phyloP scores from a whole-genome alignment of 2,113 vertebrate genomes.

The Ctenodactylus gundi region DNA sequence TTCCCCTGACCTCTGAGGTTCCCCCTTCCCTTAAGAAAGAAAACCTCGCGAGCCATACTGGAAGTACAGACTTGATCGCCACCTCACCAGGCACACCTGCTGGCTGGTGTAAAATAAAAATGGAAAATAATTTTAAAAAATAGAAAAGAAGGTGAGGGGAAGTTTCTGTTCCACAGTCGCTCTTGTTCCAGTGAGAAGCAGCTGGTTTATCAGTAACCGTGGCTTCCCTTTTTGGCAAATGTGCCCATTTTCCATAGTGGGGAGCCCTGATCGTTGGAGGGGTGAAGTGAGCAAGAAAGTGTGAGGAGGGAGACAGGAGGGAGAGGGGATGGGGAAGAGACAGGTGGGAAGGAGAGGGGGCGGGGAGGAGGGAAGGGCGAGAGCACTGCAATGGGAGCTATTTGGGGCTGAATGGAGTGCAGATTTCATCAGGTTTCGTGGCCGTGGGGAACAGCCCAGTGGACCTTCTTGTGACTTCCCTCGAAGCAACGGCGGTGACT shows the following conservation, averaged over 20 bases:
- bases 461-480: constrained; percentile 83
- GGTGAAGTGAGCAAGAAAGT: neutral
- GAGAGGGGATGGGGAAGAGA: neutral
- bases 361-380: neutral
- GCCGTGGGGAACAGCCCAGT: constrained; percentile 71
- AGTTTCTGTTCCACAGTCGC: constrained; percentile 77
- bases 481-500: constrained; percentile 70
- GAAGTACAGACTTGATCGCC: constrained; percentile 6
- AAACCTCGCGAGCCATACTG: neutral
- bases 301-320: neutral
- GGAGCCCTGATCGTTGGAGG: neutral
- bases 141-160: neutral
- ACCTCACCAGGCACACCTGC: constrained; percentile 59
- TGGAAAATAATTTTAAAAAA: constrained; percentile 40
- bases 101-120: constrained; percentile 47
- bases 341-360: neutral
- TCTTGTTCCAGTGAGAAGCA: constrained; percentile 36
- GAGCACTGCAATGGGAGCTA: constrained; percentile 59
- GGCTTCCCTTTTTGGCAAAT: constrained; percentile 67
- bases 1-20: neutral
- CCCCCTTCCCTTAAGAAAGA: constrained; percentile 30
- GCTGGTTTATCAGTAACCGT: constrained; percentile 5
- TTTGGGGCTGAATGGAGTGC: constrained; percentile 75
- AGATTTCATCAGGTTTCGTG: constrained; percentile 75
- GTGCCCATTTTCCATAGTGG: neutral